phyloP scores from a whole-genome alignment of 2,888 invertebrate species.

The Eubasilissa splendida region DNA sequence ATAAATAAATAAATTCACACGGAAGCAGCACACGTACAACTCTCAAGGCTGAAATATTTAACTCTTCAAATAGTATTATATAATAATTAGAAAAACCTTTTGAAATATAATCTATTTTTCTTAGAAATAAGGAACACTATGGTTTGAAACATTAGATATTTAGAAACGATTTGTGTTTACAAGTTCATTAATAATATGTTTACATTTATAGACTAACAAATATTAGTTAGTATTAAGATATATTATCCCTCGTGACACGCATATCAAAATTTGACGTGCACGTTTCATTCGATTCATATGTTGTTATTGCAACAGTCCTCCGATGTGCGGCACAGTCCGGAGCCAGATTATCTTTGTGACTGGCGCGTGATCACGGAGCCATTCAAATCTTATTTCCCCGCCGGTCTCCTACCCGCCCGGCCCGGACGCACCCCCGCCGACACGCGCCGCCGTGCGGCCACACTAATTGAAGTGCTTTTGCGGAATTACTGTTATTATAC shows the following conservation, averaged over 20 bases:
- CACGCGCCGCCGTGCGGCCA: slow-evolving; percentile 55
- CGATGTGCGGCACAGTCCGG: not conserved
- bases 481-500: slow-evolving; percentile 56
- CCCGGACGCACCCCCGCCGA: not conserved
- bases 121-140: no score
- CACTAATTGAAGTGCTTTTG: slow-evolving; percentile 59
- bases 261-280: slow-evolving; percentile 15
- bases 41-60: no score
- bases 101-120: no score
- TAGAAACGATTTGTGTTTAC: no score
- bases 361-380: slow-evolving; percentile 52
- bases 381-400: slow-evolving; percentile 55
- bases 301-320: slow-evolving; percentile 28
- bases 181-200: no score
- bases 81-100: no score
- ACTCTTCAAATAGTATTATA: no score
- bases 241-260: not conserved
- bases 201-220: no score
- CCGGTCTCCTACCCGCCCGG: not conserved
- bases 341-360: slow-evolving; percentile 50
- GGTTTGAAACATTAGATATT: no score
- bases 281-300: slow-evolving; percentile 1
- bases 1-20: no score
- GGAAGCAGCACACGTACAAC: no score
- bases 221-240: not conserved